Percentiles rank a stretch among this genome's conserved stretches.
Conservation (phyloP, 2,888 invertebrate genomes). For the Netelia melanura region DNA sequence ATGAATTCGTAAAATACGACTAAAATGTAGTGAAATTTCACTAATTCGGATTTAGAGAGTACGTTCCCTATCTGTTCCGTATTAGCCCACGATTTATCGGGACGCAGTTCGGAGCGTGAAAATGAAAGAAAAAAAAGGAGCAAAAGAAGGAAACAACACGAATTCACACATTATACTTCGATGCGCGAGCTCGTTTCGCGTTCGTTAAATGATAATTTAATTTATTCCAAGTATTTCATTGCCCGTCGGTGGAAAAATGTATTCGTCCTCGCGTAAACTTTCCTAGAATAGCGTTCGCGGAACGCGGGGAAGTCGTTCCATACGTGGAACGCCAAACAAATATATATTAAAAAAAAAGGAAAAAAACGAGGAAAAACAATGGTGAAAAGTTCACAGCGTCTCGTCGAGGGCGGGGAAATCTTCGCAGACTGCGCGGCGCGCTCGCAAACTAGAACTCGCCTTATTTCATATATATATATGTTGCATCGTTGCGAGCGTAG, state of each 20-base stretch:
- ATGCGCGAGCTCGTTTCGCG: conserved; percentile 37
- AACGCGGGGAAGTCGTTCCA: conserved; percentile 20
- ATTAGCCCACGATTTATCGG: conserved; percentile 55
- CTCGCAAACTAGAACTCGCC: conserved; percentile 35
- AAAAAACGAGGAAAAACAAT: conserved; percentile 63
- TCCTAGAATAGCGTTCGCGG: conserved; percentile 54
- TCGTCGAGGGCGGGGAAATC: conserved; percentile 41
- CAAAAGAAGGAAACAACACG: not conserved
- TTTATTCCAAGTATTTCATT: conserved; percentile 50
- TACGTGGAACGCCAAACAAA: not conserved
- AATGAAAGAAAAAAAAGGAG: not conserved
- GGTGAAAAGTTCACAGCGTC: conserved; percentile 69
- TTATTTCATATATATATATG: conserved; percentile 22
- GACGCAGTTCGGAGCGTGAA: conserved; percentile 8
- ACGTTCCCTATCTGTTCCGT: conserved; percentile 52
- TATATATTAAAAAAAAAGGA: not conserved
- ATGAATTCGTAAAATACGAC: too few relatives aligned
- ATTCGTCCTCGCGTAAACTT: conserved; percentile 52
- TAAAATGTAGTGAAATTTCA: too few relatives aligned
- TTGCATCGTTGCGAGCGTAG: conserved; percentile 53
- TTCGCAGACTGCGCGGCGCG: conserved; percentile 69
- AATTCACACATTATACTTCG: conserved; percentile 26
- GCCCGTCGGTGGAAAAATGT: conserved; percentile 27
- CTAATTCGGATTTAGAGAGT: not conserved
- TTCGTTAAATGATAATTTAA: conserved; percentile 48